These are phyloP conservation scores for Pinna nobilis DNA, from an alignment of 1,140 invertebrate species.

Conservation along the genomic window DNA sequence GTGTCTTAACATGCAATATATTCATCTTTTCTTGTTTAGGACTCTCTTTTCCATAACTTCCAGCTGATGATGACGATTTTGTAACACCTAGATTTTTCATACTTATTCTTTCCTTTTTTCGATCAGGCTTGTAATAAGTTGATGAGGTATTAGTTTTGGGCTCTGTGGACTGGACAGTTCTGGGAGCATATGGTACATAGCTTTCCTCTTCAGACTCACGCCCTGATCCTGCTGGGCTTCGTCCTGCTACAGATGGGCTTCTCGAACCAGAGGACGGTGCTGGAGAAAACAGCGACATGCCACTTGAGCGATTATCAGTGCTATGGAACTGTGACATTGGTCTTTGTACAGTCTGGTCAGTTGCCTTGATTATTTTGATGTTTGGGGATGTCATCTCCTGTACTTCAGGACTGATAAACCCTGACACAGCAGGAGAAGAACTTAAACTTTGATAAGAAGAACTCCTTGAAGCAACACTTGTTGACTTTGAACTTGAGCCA, in stretches of 20 bases:
- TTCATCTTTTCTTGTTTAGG: too few relatives aligned
- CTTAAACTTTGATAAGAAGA: conserved; percentile 46
- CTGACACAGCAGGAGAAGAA: conserved; percentile 43
- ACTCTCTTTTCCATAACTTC: too few relatives aligned
- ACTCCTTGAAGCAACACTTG: conserved; percentile 25
- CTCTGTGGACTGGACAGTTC: neutral
- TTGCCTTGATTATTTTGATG: conserved; percentile 47
- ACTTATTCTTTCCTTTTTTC: too few relatives aligned
- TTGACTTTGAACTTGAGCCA: conserved; percentile 36
- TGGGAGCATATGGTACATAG: conserved; percentile 51
- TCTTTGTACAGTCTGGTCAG: conserved; percentile 51
- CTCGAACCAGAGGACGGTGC: conserved; percentile 18
- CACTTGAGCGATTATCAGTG: conserved; percentile 24
- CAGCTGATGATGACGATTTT: too few relatives aligned
- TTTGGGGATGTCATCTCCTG: conserved; percentile 1
- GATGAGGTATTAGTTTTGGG: neutral
- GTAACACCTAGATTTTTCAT: neutral
- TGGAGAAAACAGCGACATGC: neutral
- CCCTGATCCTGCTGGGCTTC: conserved; percentile 50
- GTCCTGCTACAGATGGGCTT: conserved; percentile 32
- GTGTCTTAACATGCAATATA: conserved; percentile 1
- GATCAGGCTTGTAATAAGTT: neutral
- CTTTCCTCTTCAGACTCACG: conserved; percentile 56
- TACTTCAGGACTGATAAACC: conserved; percentile 17
- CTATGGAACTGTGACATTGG: conserved; percentile 21